These are phyloP conservation scores for Peromyscus nudipes DNA, from an alignment of 2,797 vertebrate genomes.

Conservation along the genomic window DNA sequence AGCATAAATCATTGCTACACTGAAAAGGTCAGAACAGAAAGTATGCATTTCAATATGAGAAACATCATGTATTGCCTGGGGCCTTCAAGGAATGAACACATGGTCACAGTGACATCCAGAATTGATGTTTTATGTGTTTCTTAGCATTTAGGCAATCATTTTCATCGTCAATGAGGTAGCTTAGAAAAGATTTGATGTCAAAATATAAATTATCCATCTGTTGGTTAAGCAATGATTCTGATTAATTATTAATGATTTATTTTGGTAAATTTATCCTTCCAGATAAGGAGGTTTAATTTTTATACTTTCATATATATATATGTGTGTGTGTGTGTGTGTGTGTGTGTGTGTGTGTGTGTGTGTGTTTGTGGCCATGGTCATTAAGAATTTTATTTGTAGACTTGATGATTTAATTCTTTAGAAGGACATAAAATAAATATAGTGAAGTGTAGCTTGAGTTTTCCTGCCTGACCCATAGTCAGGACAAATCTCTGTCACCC, in stretches of 20 bases:
- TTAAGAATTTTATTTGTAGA: background rate
- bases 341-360: no score
- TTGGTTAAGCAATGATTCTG: background rate
- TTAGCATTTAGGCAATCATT: background rate
- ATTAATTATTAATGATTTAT: background rate
- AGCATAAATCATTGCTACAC: background rate
- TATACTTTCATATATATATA: background rate
- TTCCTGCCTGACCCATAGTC: no score
- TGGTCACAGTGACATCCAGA: background rate
- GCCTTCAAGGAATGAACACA: background rate
- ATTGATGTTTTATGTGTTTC: background rate
- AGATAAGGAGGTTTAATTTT: background rate
- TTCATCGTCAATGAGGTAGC: background rate
- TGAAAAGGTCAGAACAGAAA: background rate
- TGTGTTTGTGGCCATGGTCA: background rate
- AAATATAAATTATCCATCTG: background rate
- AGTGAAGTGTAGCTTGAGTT: background rate
- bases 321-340: no score
- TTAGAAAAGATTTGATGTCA: background rate
- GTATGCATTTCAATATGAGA: background rate
- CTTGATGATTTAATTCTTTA: background rate
- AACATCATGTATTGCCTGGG: background rate
- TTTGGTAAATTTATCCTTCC: background rate
- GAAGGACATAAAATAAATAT: background rate
- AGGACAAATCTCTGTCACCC: no score